A percentile compares a stretch with the other conserved stretches of the same genome.
phyloP scores from a whole-genome alignment of 2,888 invertebrate species.

The Scaptomyza polygonia region DNA sequence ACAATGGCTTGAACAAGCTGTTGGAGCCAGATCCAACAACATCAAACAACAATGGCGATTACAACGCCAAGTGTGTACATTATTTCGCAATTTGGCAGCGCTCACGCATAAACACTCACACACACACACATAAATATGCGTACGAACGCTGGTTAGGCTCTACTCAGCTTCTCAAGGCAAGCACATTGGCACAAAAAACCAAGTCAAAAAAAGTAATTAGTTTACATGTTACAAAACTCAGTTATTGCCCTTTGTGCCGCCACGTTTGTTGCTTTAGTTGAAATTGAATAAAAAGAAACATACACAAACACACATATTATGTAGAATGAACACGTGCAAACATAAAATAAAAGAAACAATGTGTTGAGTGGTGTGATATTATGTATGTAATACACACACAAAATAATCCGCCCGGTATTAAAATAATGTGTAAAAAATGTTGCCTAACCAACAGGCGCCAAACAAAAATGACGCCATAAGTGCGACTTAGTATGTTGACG shows the following conservation, averaged over 20 bases:
- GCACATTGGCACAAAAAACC: slow-evolving; percentile 45
- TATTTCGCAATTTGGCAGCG: slow-evolving; percentile 77
- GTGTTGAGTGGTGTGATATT: slow-evolving; percentile 44
- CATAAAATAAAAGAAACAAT: slow-evolving; percentile 21
- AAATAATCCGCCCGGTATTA: slow-evolving; percentile 41
- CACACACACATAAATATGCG: slow-evolving; percentile 9
- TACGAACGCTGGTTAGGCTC: slow-evolving; percentile 13
- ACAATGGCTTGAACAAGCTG: slow-evolving; percentile 77
- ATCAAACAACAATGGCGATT: slow-evolving; percentile 72
- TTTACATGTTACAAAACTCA: slow-evolving; percentile 80
- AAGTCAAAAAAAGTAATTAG: slow-evolving; percentile 78
- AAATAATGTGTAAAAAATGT: slow-evolving; percentile 50
- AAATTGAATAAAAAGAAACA: slow-evolving; percentile 72
- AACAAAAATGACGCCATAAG: slow-evolving; percentile 44
- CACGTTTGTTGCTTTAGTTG: slow-evolving; percentile 59
- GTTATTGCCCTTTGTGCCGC: slow-evolving; percentile 70
- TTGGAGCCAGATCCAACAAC: slow-evolving; percentile 69
- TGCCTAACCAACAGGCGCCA: slow-evolving; percentile 60
- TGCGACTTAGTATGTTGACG: slow-evolving; percentile 6
- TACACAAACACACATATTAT: slow-evolving; percentile 16
- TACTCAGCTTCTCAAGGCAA: slow-evolving; percentile 47
- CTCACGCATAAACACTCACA: slow-evolving; percentile 24
- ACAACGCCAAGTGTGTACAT: slow-evolving; percentile 79
- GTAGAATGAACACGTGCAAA: slow-evolving; percentile 8
- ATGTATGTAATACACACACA: slow-evolving; percentile 37